Percentiles rank a stretch among this genome's conserved stretches.
Evolutionary conservation across 2,888 invertebrate species (phyloP).

Genomic region (Megalurothrips usitatus): DNA sequence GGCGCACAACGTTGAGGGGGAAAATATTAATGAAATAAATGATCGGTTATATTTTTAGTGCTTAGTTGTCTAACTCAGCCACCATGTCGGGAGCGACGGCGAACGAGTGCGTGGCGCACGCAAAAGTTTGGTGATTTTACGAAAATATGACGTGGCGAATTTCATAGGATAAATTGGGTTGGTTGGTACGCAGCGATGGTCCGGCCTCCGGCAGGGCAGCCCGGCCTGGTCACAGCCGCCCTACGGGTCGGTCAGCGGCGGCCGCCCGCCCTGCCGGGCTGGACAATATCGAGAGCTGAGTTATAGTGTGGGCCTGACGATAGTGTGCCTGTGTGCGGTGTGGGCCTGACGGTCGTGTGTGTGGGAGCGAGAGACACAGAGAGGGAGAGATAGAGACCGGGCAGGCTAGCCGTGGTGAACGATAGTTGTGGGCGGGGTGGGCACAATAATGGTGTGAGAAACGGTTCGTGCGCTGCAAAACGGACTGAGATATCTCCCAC

Average conservation of each 20-base stretch:
- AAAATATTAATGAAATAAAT: too few species aligned
- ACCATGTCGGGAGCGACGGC: too few species aligned
- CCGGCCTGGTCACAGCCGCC: neutral
- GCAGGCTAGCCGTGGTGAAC: neutral
- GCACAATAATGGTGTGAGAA: conserved; percentile 20
- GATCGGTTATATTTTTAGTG: too few species aligned
- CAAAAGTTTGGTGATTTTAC: too few species aligned
- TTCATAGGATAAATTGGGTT: neutral
- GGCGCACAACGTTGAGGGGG: too few species aligned
- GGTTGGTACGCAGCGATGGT: neutral
- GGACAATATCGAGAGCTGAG: neutral
- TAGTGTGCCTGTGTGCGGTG: neutral
- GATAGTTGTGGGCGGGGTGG: neutral
- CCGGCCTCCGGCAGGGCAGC: neutral
- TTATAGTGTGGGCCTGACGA: neutral
- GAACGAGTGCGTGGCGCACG: too few species aligned
- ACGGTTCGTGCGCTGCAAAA: neutral
- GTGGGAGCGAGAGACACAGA: neutral
- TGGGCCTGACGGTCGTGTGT: neutral
- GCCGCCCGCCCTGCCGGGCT: neutral
- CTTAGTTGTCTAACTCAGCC: too few species aligned
- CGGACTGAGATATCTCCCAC: conserved; percentile 4
- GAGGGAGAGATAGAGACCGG: neutral
- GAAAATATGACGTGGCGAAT: neutral
- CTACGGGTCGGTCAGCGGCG: too few species aligned